Conservation (phyloP, 2,797 vertebrate species). For the Catamblyrhynchus diadema region DNA sequence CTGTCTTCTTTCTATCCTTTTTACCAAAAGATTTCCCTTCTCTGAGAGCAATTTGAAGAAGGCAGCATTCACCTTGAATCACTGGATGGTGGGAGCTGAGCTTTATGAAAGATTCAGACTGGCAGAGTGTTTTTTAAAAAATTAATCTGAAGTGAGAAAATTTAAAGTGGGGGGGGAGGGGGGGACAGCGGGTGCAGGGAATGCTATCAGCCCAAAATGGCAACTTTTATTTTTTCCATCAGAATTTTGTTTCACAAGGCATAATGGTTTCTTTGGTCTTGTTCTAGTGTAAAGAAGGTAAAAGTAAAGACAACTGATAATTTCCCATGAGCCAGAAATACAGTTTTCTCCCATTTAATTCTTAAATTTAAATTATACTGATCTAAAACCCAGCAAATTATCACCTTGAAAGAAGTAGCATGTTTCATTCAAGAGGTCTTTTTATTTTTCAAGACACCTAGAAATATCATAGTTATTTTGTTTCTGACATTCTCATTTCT, state of each 20-base stretch:
- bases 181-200: too few relatives aligned
- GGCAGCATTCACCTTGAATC: neutral
- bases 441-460: neutral
- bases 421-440: neutral
- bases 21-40: neutral
- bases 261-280: neutral
- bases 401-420: neutral
- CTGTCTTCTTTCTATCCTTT: neutral
- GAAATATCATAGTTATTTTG: neutral
- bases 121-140: neutral
- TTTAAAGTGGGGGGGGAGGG: fast-evolving
- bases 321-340: neutral
- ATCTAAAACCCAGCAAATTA: neutral
- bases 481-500: neutral
- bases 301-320: neutral
- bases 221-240: neutral
- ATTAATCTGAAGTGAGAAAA: neutral
- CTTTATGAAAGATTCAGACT: neutral
- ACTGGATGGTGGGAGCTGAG: neutral
- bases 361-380: neutral
- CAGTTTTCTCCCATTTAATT: neutral
- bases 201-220: neutral
- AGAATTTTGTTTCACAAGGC: neutral
- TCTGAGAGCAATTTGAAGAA: neutral
- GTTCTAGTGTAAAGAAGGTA: neutral